Percentiles rank a stretch among this genome's conserved stretches.
Evolutionary conservation across 2,113 vertebrate genomes (phyloP).

Genomic region (Gymnogyps californianus): DNA sequence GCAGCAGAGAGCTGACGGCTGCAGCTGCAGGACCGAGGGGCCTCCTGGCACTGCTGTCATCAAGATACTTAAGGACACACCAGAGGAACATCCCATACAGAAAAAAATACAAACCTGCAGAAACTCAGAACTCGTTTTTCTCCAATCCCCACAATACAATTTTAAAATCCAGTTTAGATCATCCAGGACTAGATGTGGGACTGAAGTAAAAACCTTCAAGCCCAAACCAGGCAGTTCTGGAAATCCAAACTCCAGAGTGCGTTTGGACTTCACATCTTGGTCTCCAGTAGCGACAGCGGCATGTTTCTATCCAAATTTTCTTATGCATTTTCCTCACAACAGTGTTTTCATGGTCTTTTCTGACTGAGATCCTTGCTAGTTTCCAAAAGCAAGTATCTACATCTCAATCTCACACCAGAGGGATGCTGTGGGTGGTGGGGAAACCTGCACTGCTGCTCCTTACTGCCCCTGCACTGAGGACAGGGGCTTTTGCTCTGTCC

Average conservation of each 20-base stretch:
- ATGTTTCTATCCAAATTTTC: not conserved
- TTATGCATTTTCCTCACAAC: not conserved
- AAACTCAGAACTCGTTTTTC: not conserved
- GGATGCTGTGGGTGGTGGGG: not conserved
- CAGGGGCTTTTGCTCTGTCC: not conserved
- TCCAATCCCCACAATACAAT: not conserved
- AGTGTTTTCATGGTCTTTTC: not conserved
- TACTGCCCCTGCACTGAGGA: not conserved
- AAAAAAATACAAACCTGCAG: not conserved
- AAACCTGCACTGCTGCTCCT: not conserved
- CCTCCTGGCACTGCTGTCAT: accelerated
- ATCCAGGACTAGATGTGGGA: not conserved
- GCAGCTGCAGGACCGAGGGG: not conserved
- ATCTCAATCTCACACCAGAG: not conserved
- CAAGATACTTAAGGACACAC: not conserved
- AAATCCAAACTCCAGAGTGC: not conserved
- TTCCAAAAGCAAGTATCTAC: not conserved
- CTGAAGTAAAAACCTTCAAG: not conserved
- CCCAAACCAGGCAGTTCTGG: not conserved
- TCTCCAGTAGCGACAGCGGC: accelerated
- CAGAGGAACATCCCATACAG: not conserved
- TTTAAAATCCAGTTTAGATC: not conserved
- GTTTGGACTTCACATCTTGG: not conserved
- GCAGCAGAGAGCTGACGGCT: not conserved
- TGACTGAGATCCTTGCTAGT: accelerated